Evolutionary conservation across 2,113 vertebrate genomes (phyloP), one percentile per base, ranked within the genome.

Genomic region (Strix aluco): DNA sequence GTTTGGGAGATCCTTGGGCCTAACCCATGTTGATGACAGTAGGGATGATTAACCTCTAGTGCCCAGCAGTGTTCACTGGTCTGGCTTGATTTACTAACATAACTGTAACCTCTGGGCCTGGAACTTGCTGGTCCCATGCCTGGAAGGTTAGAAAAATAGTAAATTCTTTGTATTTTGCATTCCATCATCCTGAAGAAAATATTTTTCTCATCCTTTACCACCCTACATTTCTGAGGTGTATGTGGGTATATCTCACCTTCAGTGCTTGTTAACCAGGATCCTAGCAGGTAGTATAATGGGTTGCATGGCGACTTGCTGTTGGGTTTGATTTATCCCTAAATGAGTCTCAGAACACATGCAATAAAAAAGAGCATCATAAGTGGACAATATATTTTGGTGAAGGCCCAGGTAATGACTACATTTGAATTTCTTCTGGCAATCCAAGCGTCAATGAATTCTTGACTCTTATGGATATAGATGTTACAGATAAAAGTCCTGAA

Each of bases 391-490:
- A 19, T 54, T 65, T 78, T 79, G 6, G 3, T 10, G 9, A 17
- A 71, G 15, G 14, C 5, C 10, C 18, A 63, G 32, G 29, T 32
- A 71, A 9, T 66, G n/a, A 6, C 38, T 27, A 13, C 1, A 12
- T 49, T 63, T 80, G 3, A n/a, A 16, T 83, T 70, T 88, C 47
- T 79, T 83, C 11, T 42, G 38, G 4, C 4, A 49, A 27, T 58
- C 10, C 15, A 13, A 44, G 7, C 4, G 8, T 36, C n/a, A 30
- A 14, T 38, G 42, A 71, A 75, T 67, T 54, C 54, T 49, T 0
- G 0, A 30, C 22, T 52, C 13, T 42, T 59, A 15, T 0, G 10
- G 74, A 12, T 34, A 9, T 13, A 15, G 34, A 38, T 16, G 23
- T 16, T 30, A 22, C 42, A 34, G 38, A 42, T 23, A 40, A 83